phyloP scores from a whole-genome alignment of 2,888 invertebrate genomes.

The Panorpa germanica region DNA sequence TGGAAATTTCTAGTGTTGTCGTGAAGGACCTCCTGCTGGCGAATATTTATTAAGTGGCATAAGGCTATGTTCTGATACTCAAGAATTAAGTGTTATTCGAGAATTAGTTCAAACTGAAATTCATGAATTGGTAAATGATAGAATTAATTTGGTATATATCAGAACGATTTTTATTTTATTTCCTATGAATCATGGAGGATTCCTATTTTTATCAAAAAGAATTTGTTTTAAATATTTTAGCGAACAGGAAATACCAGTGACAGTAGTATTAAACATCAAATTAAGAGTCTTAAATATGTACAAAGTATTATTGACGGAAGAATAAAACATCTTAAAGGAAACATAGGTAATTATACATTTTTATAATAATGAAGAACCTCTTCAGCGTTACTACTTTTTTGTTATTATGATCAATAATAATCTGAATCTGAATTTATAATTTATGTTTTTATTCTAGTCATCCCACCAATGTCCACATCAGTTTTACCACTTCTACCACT shows the following conservation, averaged over 20 bases:
- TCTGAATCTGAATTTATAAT: background rate
- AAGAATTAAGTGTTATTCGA: slow-evolving; percentile 14
- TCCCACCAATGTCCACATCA: slow-evolving; percentile 4
- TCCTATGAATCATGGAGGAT: background rate
- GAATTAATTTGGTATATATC: slow-evolving; percentile 4
- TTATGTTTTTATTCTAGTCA: slow-evolving; percentile 1
- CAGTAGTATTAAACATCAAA: slow-evolving; percentile 7
- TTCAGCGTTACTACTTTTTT: slow-evolving; percentile 2
- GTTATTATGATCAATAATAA: background rate
- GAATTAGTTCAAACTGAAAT: slow-evolving; percentile 15
- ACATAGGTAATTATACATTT: slow-evolving; percentile 4
- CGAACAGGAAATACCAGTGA: slow-evolving; percentile 14
- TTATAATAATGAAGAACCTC: background rate
- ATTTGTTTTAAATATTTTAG: no score
- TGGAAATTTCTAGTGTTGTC: background rate
- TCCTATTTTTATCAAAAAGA: slow-evolving; percentile 7
- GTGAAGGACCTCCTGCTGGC: slow-evolving; percentile 14
- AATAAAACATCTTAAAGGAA: slow-evolving; percentile 14
- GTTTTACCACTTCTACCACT: slow-evolving; percentile 14
- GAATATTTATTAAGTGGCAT: slow-evolving; percentile 14
- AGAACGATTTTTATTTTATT: background rate
- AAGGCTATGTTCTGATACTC: slow-evolving; percentile 13
- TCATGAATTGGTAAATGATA: slow-evolving; percentile 12
- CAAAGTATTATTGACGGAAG: slow-evolving; percentile 15
- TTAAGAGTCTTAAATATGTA: slow-evolving; percentile 14